Evolutionary conservation across 2,113 vertebrate genomes (phyloP).

Genomic region (Misgurnus anguillicaudatus): DNA sequence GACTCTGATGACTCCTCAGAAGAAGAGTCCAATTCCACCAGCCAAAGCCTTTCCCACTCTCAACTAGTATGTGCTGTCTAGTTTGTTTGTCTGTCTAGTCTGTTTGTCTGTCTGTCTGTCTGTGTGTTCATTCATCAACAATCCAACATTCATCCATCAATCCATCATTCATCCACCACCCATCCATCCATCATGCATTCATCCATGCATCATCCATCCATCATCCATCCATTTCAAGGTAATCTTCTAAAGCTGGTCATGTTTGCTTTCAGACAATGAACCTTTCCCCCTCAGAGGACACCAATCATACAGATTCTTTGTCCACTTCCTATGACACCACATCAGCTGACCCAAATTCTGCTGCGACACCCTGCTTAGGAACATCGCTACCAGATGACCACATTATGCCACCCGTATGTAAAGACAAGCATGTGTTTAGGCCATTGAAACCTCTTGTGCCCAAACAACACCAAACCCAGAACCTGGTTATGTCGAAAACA

Average conservation of each 20-base stretch:
- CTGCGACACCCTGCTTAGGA: conserved; percentile 82
- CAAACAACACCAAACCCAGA: neutral
- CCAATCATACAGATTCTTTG: conserved; percentile 86
- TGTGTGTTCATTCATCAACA: neutral
- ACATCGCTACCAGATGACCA: conserved; percentile 77
- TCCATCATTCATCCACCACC: neutral
- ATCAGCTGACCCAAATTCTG: conserved; percentile 80
- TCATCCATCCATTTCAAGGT: neutral
- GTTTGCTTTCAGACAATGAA: conserved; percentile 85
- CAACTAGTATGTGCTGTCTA: conserved; percentile 80
- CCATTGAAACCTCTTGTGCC: neutral
- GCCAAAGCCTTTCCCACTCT: conserved; percentile 92
- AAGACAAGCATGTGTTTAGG: neutral
- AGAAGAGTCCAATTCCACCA: conserved; percentile 90
- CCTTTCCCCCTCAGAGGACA: conserved; percentile 92
- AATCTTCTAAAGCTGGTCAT: neutral
- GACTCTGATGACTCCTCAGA: conserved; percentile 96
- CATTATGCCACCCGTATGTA: conserved; percentile 63
- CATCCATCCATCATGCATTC: neutral
- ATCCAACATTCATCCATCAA: neutral
- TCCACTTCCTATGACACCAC: conserved; percentile 83
- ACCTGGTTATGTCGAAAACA: neutral
- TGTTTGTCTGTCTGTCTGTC: neutral
- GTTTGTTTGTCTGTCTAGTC: conserved; percentile 11
- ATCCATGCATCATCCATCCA: too few relatives aligned